Conservation (phyloP, 2,113 vertebrate genomes). For the Nettapus auritus region DNA sequence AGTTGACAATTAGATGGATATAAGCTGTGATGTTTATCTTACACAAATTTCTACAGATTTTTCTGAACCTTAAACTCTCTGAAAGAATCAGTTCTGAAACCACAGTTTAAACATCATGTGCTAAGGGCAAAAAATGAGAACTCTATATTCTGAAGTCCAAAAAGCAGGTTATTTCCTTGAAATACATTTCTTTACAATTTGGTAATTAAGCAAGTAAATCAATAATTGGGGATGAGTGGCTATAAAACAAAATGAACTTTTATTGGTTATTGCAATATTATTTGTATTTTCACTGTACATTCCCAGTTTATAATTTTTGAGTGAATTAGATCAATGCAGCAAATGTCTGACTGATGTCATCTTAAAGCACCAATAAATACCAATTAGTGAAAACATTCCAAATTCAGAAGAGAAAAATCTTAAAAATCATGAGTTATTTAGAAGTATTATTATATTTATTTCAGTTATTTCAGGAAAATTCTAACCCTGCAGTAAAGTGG, state of each 20-base stretch:
- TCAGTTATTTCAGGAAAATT: neutral
- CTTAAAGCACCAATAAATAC: neutral
- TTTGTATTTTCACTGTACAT: neutral
- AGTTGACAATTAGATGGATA: neutral
- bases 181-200: neutral
- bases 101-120: neutral
- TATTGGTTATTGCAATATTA: neutral
- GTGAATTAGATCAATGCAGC: neutral
- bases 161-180: neutral
- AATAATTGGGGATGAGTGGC: neutral
- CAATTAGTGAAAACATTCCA: neutral
- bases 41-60: neutral
- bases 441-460: neutral
- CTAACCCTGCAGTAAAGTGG: neutral
- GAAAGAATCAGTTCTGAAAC: neutral
- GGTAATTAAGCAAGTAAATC: neutral
- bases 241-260: conserved; percentile 10
- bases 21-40: neutral
- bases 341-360: neutral
- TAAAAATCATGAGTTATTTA: neutral
- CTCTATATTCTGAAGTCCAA: neutral
- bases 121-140: neutral
- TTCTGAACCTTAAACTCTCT: neutral
- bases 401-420: neutral
- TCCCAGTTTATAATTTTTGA: neutral